Percentiles rank a stretch among this genome's conserved stretches.
phyloP scores from a whole-genome alignment of 2,888 invertebrate genomes.

The Helleia helle region DNA sequence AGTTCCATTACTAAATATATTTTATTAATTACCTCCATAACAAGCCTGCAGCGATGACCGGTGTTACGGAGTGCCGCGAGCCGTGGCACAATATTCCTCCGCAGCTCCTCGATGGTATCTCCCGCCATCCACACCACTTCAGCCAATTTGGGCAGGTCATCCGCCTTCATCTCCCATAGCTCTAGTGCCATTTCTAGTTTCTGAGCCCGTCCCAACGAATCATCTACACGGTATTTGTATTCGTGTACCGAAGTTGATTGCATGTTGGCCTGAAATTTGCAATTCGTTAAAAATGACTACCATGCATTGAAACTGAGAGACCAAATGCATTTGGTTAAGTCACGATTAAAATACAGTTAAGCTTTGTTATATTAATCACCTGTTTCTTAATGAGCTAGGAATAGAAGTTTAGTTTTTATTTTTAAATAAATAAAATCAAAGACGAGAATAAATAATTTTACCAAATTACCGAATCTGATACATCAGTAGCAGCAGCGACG shows the following conservation, averaged over 20 bases:
- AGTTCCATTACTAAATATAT: background rate
- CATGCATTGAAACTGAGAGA: no score
- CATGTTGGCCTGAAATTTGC: constrained; percentile 49
- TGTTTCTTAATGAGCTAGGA: no score
- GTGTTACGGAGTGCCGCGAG: constrained; percentile 37
- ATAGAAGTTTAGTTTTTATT: no score
- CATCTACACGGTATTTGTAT: constrained; percentile 48
- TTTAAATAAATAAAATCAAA: no score
- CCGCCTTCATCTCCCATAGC: constrained; percentile 49
- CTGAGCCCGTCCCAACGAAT: constrained; percentile 36
- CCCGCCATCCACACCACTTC: constrained; percentile 60
- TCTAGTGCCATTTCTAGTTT: constrained; percentile 33
- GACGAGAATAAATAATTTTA: no score
- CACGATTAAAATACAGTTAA: no score
- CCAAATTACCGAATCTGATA: constrained; percentile 49
- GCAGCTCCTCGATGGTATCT: constrained; percentile 62
- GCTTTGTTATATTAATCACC: no score
- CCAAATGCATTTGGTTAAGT: no score
- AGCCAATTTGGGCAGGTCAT: constrained; percentile 58
- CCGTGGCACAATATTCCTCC: constrained; percentile 51
- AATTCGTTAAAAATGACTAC: no score
- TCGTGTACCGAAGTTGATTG: constrained; percentile 59
- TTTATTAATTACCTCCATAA: constrained; percentile 39
- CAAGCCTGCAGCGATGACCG: constrained; percentile 43
- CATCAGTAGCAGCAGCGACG: constrained; percentile 49